These are phyloP conservation scores for Acanthis flammea DNA, from an alignment of 2,797 vertebrate species.

Conservation along the genomic window DNA sequence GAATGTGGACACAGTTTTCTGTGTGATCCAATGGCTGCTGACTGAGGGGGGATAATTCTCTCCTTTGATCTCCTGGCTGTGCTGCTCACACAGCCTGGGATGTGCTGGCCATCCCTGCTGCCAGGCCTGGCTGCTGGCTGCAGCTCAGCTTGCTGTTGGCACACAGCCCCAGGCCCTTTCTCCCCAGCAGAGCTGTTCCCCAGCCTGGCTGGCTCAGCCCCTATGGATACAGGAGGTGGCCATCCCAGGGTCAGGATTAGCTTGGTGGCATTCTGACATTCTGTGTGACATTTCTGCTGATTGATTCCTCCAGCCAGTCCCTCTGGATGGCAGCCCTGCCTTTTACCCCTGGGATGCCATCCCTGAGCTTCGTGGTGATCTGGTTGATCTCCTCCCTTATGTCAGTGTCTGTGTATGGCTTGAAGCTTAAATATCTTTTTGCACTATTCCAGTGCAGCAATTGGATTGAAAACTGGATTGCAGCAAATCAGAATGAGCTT, in stretches of 20 bases:
- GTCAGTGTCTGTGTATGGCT: not conserved
- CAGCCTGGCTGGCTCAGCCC: not conserved
- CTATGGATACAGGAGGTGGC: not conserved
- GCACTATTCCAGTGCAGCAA: not conserved
- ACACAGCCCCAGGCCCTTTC: not conserved
- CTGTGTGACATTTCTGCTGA: not conserved
- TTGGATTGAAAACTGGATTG: not conserved
- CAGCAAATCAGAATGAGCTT: not conserved
- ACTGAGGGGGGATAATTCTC: not conserved
- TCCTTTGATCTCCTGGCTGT: not conserved
- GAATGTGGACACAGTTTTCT: not conserved
- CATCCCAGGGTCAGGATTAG: not conserved
- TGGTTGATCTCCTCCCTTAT: not conserved
- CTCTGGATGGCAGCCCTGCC: not conserved
- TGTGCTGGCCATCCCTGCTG: not conserved
- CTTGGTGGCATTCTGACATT: not conserved
- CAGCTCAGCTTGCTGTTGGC: not conserved
- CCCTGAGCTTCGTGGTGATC: not conserved
- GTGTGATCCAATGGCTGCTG: not conserved
- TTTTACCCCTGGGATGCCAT: not conserved
- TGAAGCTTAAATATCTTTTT: not conserved
- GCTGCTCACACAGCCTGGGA: not conserved
- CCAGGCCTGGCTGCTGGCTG: not conserved
- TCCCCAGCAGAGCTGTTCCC: not conserved
- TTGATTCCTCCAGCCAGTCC: not conserved